Conservation (phyloP, 2,888 invertebrate genomes). For the Cerceris ruficornis region DNA sequence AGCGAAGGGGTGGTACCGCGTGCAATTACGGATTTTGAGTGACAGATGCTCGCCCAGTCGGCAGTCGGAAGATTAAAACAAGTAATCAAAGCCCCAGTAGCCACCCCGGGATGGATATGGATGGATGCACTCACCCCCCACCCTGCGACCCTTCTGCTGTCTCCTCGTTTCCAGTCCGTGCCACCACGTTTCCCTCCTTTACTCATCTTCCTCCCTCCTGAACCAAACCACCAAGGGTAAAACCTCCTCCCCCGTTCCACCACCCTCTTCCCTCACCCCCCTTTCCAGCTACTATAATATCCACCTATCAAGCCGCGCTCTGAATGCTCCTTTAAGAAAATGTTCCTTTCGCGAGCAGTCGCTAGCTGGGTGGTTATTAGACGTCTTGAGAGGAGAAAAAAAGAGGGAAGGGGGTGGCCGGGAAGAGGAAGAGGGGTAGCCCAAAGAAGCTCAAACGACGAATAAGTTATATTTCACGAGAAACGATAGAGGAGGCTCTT, state of each 20-base stretch:
- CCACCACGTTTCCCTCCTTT: slow-evolving; percentile 53
- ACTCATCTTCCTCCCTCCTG: slow-evolving; percentile 42
- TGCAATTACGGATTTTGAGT: slow-evolving; percentile 81
- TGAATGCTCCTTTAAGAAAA: slow-evolving; percentile 69
- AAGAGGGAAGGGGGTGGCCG: slow-evolving; percentile 1
- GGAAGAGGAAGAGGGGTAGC: background rate
- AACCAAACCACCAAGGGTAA: slow-evolving; percentile 57
- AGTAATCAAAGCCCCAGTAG: slow-evolving; percentile 81
- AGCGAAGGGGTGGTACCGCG: slow-evolving; percentile 72
- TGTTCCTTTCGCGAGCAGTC: slow-evolving; percentile 63
- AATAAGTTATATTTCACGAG: slow-evolving; percentile 49
- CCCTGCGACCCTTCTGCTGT: slow-evolving; percentile 43
- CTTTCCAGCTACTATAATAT: slow-evolving; percentile 61
- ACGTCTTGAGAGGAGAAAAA: slow-evolving; percentile 38
- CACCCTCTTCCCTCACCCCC: slow-evolving; percentile 6
- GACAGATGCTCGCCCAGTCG: slow-evolving; percentile 81
- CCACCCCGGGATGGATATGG: slow-evolving; percentile 78
- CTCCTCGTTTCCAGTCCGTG: slow-evolving; percentile 55
- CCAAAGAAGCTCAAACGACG: slow-evolving; percentile 55
- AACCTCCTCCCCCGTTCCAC: background rate
- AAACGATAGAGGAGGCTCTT: slow-evolving; percentile 49
- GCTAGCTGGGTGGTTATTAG: slow-evolving; percentile 58
- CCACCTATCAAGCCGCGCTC: slow-evolving; percentile 68
- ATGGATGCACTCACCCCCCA: slow-evolving; percentile 73
- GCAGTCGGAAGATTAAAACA: slow-evolving; percentile 82